Base-by-base conservation (phyloP, 2,888 invertebrate species). In the Eristalis intricaria region DNA sequence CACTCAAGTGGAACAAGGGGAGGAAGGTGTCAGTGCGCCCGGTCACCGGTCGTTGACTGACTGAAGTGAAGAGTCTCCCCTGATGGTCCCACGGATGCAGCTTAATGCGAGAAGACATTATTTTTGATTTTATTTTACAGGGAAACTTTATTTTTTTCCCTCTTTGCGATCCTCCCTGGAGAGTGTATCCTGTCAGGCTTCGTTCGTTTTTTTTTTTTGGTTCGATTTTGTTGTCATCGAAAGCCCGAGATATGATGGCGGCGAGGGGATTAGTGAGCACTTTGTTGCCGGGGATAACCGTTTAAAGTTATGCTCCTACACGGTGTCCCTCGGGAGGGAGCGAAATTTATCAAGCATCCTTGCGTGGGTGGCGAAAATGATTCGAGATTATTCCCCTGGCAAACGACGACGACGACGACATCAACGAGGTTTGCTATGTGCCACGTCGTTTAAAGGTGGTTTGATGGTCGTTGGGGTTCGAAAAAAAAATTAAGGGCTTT, bases 271-370 rank as follows among this genome's bases (percentile, higher is more conserved):
- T 74, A 66, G 70, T 84, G 75, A 84, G 84, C 70, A 76, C 70
- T 84, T 80, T 75, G 50, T 8, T 80, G n/a, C 29, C 70, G 75
- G 35, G 74, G 80, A 80, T 32, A 80, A 84, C 70, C 81, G 81
- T 84, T 84, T 84, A 80, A 84, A 71, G 60, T 80, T 78, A 50
- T 63, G 69, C 69, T 64, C 32, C 63, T 66, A 68, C 43, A 43
- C 43, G 43, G 50, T 50, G 50, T 19, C 19, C 50, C 19, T 5
- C 8, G 19, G 5, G 50, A 8, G 19, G 19, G 7, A 15, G 43
- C n/a, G 15, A n/a, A 19, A 43, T 43, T n/a, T 43, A 43, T 43
- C 43, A 15, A n/a, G 43, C 1, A 43, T 50, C 50, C 50, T 19
- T 50, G 19, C 38, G 38, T 11, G 19, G 5, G 19, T 19, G 50